Evolutionary conservation across 1,140 invertebrate species (phyloP).

Genomic region (Heliconius congener): DNA sequence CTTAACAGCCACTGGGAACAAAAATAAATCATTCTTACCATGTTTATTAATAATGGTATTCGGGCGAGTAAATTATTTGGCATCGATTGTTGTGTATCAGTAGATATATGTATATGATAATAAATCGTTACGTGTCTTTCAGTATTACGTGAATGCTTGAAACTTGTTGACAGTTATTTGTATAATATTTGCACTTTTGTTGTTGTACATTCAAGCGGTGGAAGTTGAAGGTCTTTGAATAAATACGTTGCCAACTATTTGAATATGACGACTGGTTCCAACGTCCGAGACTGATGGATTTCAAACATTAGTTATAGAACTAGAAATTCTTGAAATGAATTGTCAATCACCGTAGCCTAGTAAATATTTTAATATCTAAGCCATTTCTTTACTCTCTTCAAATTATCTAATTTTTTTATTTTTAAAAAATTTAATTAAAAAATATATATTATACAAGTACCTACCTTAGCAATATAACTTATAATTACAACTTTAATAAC

Average conservation of each 20-base stretch:
- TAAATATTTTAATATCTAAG: neutral
- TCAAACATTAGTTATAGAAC: slow-evolving; percentile 8
- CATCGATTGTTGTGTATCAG: slow-evolving; percentile 2
- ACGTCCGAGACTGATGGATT: neutral
- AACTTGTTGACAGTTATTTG: slow-evolving; percentile 10
- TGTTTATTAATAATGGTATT: neutral
- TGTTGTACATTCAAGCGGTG: neutral
- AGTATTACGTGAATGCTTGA: slow-evolving; percentile 6
- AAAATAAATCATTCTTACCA: neutral
- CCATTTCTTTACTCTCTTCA: neutral
- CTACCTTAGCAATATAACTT: neutral
- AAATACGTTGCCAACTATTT: slow-evolving; percentile 62
- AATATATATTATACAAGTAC: neutral
- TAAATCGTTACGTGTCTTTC: neutral
- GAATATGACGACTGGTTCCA: slow-evolving; percentile 9
- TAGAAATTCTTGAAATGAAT: neutral
- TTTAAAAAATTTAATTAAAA: neutral
- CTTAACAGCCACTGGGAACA: neutral
- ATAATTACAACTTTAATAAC: neutral
- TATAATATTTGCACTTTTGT: slow-evolving; percentile 2
- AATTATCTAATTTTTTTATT: neutral
- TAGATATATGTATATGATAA: neutral
- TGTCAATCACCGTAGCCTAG: neutral
- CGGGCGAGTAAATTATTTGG: slow-evolving; percentile 2
- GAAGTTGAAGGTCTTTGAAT: slow-evolving; percentile 26